phyloP scores from a whole-genome alignment of 2,113 vertebrate genomes.

The Mus spicilegus region DNA sequence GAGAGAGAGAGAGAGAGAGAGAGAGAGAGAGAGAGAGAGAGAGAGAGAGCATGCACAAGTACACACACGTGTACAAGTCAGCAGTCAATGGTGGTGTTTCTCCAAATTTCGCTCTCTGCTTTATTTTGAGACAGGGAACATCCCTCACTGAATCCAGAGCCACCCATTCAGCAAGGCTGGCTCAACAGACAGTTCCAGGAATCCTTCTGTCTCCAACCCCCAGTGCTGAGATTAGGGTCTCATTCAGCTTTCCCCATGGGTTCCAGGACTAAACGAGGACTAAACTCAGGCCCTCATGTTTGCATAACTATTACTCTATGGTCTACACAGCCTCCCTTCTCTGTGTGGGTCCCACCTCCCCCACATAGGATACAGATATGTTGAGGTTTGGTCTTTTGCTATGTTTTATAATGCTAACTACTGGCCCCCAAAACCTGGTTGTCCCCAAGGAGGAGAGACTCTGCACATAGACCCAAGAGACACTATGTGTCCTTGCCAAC shows the following conservation, averaged over 20 bases:
- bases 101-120: too few species aligned
- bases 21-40: too few species aligned
- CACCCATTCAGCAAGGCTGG: not conserved
- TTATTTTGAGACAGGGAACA: not conserved
- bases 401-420: too few species aligned
- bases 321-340: not conserved
- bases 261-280: too few species aligned
- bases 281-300: not conserved
- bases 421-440: too few species aligned
- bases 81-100: accelerated
- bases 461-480: too few species aligned
- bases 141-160: not conserved
- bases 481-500: too few species aligned
- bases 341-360: not conserved
- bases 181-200: too few species aligned
- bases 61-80: not conserved
- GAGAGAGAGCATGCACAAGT: not conserved
- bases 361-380: not conserved
- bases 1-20: too few species aligned
- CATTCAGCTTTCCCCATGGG: not conserved
- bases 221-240: not conserved
- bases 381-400: too few species aligned
- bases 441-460: too few species aligned
- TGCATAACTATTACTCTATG: not conserved
- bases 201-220: too few species aligned